phyloP scores from a whole-genome alignment of 2,888 invertebrate species.

The Mythimna albipuncta region DNA sequence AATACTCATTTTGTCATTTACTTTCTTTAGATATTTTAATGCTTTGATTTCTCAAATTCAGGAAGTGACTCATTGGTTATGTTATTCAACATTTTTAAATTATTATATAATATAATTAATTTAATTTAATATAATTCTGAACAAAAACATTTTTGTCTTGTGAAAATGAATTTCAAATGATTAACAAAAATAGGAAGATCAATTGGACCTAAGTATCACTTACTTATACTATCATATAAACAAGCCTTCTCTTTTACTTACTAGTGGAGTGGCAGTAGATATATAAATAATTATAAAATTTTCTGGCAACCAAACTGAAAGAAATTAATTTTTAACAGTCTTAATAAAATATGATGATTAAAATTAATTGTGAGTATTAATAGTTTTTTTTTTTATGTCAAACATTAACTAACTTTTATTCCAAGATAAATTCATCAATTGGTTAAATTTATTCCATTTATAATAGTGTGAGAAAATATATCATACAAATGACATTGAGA shows the following conservation, averaged over 20 bases:
- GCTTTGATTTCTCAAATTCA: neutral
- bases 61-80: neutral
- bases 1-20: no score
- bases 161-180: neutral
- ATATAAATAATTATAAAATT: conserved; percentile 20
- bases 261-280: neutral
- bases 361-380: conserved; percentile 8
- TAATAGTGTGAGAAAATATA: neutral
- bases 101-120: no score
- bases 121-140: no score
- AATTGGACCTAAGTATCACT: no score
- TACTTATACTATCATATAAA: no score
- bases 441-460: neutral
- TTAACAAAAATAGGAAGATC: neutral
- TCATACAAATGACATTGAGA: neutral
- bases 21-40: neutral
- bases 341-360: conserved; percentile 16
- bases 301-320: conserved; percentile 15
- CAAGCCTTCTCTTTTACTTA: neutral
- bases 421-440: no score
- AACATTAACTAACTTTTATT: neutral
- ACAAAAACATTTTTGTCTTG: neutral
- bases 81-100: neutral
- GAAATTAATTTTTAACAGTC: conserved; percentile 30
- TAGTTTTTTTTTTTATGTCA: neutral